Percentiles rank a stretch among this genome's conserved stretches.
These are phyloP conservation scores for Pygoscelis antarcticus DNA, from an alignment of 2,113 vertebrate genomes.

Conservation along the genomic window DNA sequence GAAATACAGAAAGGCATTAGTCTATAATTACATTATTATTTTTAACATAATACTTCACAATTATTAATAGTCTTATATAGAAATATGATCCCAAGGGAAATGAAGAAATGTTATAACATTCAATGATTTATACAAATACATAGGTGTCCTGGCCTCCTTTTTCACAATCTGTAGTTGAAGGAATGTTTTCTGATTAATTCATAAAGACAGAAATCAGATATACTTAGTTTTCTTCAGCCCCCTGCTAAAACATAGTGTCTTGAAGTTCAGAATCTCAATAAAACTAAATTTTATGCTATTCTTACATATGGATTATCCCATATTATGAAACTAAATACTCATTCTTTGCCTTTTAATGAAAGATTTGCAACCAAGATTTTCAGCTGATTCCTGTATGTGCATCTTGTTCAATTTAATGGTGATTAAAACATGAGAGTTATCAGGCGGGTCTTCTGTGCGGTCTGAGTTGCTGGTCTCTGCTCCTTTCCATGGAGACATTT, in stretches of 20 bases:
- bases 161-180: not conserved
- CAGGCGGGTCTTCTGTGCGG: not conserved
- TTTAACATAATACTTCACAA: not conserved
- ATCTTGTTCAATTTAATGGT: not conserved
- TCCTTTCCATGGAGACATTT: not conserved
- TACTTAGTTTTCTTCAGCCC: not conserved
- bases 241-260: not conserved
- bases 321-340: not conserved
- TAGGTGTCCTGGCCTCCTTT: not conserved
- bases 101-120: not conserved
- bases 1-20: not conserved
- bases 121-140: not conserved
- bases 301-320: not conserved
- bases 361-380: not conserved
- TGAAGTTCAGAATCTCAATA: not conserved
- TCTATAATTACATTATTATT: not conserved
- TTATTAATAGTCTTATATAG: not conserved
- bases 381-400: not conserved
- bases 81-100: not conserved
- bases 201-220: not conserved
- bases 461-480: not conserved
- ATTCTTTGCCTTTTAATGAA: not conserved
- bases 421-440: not conserved
- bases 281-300: not conserved
- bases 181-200: not conserved